Base-by-base conservation (phyloP, 1,140 invertebrate species). In the Euschistus heros region DNA sequence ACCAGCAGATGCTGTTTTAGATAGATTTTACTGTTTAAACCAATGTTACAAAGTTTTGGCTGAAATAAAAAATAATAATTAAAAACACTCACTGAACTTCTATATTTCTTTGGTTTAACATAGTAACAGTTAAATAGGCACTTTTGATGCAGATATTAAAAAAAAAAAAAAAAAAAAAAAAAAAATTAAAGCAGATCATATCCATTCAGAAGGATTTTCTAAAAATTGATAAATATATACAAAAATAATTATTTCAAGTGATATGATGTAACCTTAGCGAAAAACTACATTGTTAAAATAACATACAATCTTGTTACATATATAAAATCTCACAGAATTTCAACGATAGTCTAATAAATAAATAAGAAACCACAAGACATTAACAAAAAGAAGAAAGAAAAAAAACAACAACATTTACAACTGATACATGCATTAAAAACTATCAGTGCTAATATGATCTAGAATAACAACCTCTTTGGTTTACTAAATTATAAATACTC, bases 381-480 rank as follows among this genome's bases (percentile, higher is more conserved):
- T 47, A 18, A 47, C 15, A n/a, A 18, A 13, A 20, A 50, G 5
- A 20, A 20, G n/a, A 18, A 50, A 20, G 22, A 22, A 20, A 50
- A n/a, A 50, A 50, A 50, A 50, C n/a, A 50, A 50, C n/a, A 50
- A 50, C 47, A 22, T 20, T 50, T 22, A 50, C 22, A 50, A 50
- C 47, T 20, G n/a, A 20, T 22, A 50, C n/a, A 50, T 50, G 33
- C 33, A 37, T 50, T 50, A 50, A 20, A 50, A 50, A 22, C 47
- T 20, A 18, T 22, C 47, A 18, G n/a, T 50, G 22, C n/a, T 22
- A 20, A 50, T 50, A 18, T 50, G n/a, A 22, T 20, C 47, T 50
- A 50, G 22, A 50, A 50, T 50, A 50, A 50, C 47, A 50, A 50
- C 47, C 47, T 50, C 47, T 50, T 50, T 50, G 47, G 47, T 50